Conservation (phyloP, 1,140 invertebrate species). For the Microplitis demolitor region DNA sequence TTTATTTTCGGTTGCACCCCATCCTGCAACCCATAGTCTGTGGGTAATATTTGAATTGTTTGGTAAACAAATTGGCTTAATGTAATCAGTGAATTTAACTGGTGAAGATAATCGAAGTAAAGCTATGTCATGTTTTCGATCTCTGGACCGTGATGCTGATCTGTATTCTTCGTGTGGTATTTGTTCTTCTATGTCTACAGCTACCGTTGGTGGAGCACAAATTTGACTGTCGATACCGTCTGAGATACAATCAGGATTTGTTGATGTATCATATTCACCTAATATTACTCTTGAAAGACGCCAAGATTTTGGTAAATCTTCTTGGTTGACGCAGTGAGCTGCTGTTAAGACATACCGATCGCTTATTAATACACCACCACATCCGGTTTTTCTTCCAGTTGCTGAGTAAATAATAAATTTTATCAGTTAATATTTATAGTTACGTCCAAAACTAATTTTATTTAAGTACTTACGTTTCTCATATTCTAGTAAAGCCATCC, state of each 20-base stretch:
- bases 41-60: conserved; percentile 57
- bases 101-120: conserved; percentile 68
- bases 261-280: conserved; percentile 68
- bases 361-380: conserved; percentile 74
- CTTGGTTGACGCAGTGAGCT: conserved; percentile 82
- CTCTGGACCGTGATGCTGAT: conserved; percentile 54
- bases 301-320: conserved; percentile 62
- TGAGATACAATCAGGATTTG: conserved; percentile 63
- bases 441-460: neutral
- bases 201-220: conserved; percentile 65
- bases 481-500: conserved; percentile 75
- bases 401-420: conserved; percentile 37
- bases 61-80: conserved; percentile 85
- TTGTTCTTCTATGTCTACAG: conserved; percentile 67
- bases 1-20: conserved; percentile 76
- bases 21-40: conserved; percentile 76
- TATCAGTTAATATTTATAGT: neutral
- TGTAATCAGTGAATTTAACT: conserved; percentile 69
- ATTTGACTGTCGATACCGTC: conserved; percentile 40
- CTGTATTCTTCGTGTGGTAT: conserved; percentile 74
- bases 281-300: conserved; percentile 63
- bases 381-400: conserved; percentile 59
- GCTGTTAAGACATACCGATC: conserved; percentile 76
- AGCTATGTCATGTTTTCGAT: conserved; percentile 78
- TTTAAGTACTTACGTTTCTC: conserved; percentile 46